Evolutionary conservation across 1,140 invertebrate species (phyloP), one percentile per base, ranked within the genome.

Genomic region (Battus philenor): DNA sequence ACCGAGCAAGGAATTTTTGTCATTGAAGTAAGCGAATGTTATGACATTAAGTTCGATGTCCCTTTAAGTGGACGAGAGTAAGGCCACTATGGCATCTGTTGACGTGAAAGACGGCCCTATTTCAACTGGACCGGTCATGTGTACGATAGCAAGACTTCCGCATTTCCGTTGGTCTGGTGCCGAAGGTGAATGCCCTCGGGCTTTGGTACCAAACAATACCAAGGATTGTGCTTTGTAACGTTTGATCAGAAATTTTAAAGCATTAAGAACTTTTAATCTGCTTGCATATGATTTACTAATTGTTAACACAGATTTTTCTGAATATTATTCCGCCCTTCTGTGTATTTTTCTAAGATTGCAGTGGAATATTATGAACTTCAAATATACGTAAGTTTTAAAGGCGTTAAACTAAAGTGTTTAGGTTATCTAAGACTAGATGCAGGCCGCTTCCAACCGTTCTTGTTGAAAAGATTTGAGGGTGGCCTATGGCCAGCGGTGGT

Each of bases 181-280:
- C 53, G 71, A 79, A 79, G 75, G 75, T 76, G 59, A 74, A 65
- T 63, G 70, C 59, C 72, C 73, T 49, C 59, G 34, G 63, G 66
- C 57, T 50, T 20, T 6, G 18, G 18, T 20, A 6, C 18, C 50
- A 53, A 58, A 59, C 65, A 75, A 78, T 71, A 68, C 50, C 75
- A 72, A 56, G 60, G 61, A 73, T 59, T 57, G 59, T 54, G 45
- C 53, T 50, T 53, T 54, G 31, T 44, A 22, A 44, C 41, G 18
- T 36, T 38, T 27, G 43, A 34, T 34, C 24, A 16, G 22, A 17
- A 22, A 44, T 24, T 33, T 26, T 17, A 32, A 32, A 31, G 13
- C 8, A 15, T 22, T 10, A 5, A 38, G 9, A 15, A 16, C 16
- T 7, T 16, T 32, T 11, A 32, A 31, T 31, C 7, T n/a, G n/a